Evolutionary conservation across 2,113 vertebrate species (phyloP).

Genomic region (Actinemys pallida): DNA sequence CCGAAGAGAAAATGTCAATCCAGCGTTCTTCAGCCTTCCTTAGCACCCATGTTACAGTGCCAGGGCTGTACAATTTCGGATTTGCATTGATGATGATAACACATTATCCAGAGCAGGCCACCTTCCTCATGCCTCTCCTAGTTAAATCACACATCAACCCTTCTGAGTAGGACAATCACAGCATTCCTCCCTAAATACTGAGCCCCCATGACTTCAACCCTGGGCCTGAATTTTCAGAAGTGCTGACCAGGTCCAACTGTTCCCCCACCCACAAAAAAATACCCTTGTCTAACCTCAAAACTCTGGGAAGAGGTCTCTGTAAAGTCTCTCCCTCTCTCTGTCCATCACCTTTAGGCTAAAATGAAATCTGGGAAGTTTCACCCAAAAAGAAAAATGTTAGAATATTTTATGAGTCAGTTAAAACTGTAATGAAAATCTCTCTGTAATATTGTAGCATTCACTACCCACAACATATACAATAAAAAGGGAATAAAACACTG

Average conservation of each 20-base stretch:
- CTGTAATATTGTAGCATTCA: background rate
- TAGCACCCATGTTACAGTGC: too few species aligned
- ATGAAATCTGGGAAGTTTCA: background rate
- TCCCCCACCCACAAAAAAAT: too few species aligned
- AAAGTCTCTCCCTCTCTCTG: background rate
- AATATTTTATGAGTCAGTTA: too few species aligned
- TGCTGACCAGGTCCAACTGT: too few species aligned
- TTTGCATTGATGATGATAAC: background rate
- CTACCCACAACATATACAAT: background rate
- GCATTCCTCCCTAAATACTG: background rate
- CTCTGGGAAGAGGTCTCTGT: too few species aligned
- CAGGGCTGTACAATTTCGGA: too few species aligned
- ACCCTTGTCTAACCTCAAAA: too few species aligned
- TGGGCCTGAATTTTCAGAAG: too few species aligned
- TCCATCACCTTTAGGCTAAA: background rate
- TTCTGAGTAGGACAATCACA: background rate
- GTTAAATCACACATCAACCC: background rate
- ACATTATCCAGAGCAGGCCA: background rate
- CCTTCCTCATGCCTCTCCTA: background rate
- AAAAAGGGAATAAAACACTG: background rate
- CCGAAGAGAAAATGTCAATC: too few species aligned
- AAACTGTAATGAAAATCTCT: background rate
- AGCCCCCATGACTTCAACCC: too few species aligned
- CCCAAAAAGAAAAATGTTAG: background rate
- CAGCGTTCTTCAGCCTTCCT: too few species aligned